Conservation (phyloP, 2,888 invertebrate species). For the Cenopis cana region DNA sequence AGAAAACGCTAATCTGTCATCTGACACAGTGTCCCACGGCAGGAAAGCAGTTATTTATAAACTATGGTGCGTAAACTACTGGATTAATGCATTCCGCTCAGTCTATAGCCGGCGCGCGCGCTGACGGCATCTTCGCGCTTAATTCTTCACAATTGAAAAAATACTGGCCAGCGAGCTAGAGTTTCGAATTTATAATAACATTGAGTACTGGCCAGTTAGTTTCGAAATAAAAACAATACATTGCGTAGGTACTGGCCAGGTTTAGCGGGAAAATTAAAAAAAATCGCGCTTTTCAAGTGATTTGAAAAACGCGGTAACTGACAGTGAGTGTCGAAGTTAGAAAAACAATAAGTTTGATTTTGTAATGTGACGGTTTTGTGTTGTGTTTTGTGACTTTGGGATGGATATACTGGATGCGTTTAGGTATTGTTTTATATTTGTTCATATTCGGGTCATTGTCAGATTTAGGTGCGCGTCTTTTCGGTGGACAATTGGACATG, state of each 20-base stretch:
- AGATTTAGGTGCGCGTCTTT: too few species aligned
- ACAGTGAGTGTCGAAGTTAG: not conserved
- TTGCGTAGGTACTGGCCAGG: not conserved
- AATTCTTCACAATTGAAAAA: not conserved
- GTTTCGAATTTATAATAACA: not conserved
- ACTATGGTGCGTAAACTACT: constrained; percentile 62
- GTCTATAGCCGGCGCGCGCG: constrained; percentile 67
- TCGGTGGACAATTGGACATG: too few species aligned
- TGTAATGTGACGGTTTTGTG: constrained; percentile 10
- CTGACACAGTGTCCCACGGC: constrained; percentile 49
- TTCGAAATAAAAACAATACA: not conserved
- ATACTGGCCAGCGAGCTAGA: not conserved
- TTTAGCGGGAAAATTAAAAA: not conserved
- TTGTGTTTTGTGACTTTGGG: constrained; percentile 17
- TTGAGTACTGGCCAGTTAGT: not conserved
- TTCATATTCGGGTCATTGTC: not conserved
- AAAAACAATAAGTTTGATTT: not conserved
- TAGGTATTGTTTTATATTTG: not conserved
- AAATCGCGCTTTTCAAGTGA: not conserved
- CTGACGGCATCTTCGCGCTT: constrained; percentile 49
- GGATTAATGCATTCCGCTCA: constrained; percentile 64
- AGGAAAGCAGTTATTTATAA: constrained; percentile 70
- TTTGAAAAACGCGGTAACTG: not conserved
- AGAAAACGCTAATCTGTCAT: constrained; percentile 15
- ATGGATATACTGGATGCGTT: constrained; percentile 18